A percentile compares a stretch with the other conserved stretches of the same genome.
These are phyloP conservation scores for Plagodis pulveraria DNA, from an alignment of 2,888 invertebrate genomes.

Conservation along the genomic window DNA sequence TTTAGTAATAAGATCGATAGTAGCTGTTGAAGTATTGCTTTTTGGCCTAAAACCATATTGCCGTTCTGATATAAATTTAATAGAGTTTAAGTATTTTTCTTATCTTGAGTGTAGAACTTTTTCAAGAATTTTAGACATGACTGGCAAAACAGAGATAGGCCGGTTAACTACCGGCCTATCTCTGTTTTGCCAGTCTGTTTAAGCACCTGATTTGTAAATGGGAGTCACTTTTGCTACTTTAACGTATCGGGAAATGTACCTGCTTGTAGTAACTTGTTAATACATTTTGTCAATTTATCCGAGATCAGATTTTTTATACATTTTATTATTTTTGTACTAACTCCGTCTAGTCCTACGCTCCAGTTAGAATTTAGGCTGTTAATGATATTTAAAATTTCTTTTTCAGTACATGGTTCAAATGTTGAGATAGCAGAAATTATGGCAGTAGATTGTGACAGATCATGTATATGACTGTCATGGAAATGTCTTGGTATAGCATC, in stretches of 20 bases:
- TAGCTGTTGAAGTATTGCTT: too few relatives aligned
- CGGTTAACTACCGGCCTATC: too few relatives aligned
- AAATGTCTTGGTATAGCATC: too few relatives aligned
- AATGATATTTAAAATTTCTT: too few relatives aligned
- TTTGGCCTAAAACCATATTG: slow-evolving; percentile 3
- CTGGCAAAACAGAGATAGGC: neutral
- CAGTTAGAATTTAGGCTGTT: slow-evolving; percentile 3
- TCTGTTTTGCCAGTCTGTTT: too few relatives aligned
- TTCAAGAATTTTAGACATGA: neutral
- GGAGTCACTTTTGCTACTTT: neutral
- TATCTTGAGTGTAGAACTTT: neutral
- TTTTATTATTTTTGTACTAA: slow-evolving; percentile 4
- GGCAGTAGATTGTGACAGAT: too few relatives aligned
- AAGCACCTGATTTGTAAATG: neutral
- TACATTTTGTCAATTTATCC: too few relatives aligned
- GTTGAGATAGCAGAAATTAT: too few relatives aligned
- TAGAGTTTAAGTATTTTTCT: neutral
- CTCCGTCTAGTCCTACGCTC: neutral
- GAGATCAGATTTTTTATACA: neutral
- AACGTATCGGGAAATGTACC: neutral
- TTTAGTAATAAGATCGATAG: neutral
- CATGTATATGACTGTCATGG: too few relatives aligned
- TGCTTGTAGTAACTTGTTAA: neutral
- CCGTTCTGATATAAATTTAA: neutral
- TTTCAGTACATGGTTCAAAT: too few relatives aligned